Base-by-base conservation (phyloP, 92 coral and sea anemone species). In the Zoanthus solanderi region DNA sequence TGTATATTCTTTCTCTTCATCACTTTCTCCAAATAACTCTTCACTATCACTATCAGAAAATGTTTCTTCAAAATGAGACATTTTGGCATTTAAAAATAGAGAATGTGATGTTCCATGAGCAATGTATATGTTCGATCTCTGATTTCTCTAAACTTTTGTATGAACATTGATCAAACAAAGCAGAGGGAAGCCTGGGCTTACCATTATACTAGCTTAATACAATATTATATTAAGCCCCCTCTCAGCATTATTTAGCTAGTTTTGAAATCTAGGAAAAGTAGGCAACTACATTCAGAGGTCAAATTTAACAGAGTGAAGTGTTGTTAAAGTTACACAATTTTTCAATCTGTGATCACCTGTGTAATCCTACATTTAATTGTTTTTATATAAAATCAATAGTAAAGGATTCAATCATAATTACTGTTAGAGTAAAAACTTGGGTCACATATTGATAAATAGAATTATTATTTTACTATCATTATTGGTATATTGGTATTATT, bases 41-140 rank as follows among this genome's bases (percentile, higher is more conserved):
- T 90, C 90, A 42, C 74, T 23, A 68, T 85, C 83, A 16, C 75
- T 48, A 34, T 91, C 93, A 4, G 89, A 87, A 90, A 58, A 78
- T 65, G 23, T 34, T 14, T 78, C 72, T 31, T 78, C 83, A 6
- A 3, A 13, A 78, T 60, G 71, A 1, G 83, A 16, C 83, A 78
- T 78, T 78, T 34, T 15, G 83, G 50, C 69, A 15, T 32, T 78
- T 78, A 58, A 78, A 37, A 78, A 78, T 78, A 53, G 52, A 16
- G 48, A 78, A 0, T 12, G 0, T 78, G 7, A 48, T 14, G 30
- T 57, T 34, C 0, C 31, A 52, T 57, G 71, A 23, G 23, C 23
- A 23, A 3, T 8, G 2, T 71, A 32, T 57, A 58, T 2, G 16
- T 78, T 56, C 69, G 12, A 58, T 10, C 54, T 42, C 30, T 15